Conservation (phyloP, 2,797 vertebrate species). For the Semotilus atromaculatus region DNA sequence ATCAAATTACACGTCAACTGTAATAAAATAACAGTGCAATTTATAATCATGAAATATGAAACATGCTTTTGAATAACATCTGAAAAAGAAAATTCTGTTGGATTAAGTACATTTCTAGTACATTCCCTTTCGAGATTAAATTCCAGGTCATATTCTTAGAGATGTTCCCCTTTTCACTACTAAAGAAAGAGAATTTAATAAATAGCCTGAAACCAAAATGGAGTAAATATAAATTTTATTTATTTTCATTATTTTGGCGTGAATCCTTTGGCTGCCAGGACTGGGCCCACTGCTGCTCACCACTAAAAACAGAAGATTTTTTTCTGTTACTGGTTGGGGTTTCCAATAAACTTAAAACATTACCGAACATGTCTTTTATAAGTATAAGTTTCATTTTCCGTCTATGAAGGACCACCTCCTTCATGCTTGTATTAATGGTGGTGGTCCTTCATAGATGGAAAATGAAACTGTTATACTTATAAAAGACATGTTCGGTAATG, state of each 20-base stretch:
- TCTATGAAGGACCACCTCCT: constrained; percentile 30
- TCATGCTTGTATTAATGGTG: not conserved
- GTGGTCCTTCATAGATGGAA: too few relatives aligned
- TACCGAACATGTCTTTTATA: constrained; percentile 28
- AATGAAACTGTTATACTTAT: not conserved
- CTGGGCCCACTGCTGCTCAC: constrained; percentile 18
- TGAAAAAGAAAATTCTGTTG: constrained; percentile 13
- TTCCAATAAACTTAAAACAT: constrained; percentile 33
- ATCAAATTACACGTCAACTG: constrained; percentile 2
- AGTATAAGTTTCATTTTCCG: constrained; percentile 26
- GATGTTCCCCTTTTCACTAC: constrained; percentile 1
- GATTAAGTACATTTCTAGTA: constrained; percentile 25
- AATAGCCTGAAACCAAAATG: constrained; percentile 33
- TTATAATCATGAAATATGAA: constrained; percentile 1
- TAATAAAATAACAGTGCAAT: not conserved
- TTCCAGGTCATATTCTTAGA: not conserved
- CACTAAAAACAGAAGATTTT: constrained; percentile 25
- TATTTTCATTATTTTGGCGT: constrained; percentile 11
- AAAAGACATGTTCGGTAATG: too few relatives aligned
- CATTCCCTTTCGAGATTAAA: not conserved
- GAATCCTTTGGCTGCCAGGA: constrained; percentile 35
- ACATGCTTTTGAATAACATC: constrained; percentile 12
- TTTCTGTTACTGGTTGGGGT: not conserved
- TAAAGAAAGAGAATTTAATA: constrained; percentile 19
- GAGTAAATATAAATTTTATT: constrained; percentile 16